A percentile compares a stretch with the other conserved stretches of the same genome.
Conservation (phyloP, 2,797 vertebrate genomes). For the Caiman crocodilus region DNA sequence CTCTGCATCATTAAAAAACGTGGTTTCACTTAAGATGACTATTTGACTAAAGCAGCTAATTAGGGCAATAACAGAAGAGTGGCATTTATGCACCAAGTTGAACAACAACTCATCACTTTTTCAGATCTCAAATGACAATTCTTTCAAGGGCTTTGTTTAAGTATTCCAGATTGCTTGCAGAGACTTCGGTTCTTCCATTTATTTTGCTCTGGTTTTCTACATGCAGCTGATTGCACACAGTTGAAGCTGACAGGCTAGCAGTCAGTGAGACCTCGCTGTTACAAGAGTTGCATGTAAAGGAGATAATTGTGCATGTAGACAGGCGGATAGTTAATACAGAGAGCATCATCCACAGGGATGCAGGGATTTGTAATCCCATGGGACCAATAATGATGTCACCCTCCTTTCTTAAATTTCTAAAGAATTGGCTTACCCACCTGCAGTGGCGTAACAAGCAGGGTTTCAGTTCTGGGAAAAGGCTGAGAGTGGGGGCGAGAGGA, state of each 20-base stretch:
- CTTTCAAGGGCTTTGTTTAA: constrained; percentile 16
- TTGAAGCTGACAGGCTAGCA: constrained; percentile 31
- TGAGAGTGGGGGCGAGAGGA: too few species aligned
- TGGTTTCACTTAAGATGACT: constrained; percentile 62
- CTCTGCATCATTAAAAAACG: constrained; percentile 55
- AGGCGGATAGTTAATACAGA: not conserved
- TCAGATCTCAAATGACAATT: constrained; percentile 5
- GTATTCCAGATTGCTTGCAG: not conserved
- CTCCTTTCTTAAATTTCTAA: not conserved
- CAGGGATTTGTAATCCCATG: not conserved
- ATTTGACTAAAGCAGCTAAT: constrained; percentile 43
- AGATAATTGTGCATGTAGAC: constrained; percentile 6
- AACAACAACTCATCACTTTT: not conserved
- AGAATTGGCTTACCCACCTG: too few species aligned
- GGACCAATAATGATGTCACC: not conserved
- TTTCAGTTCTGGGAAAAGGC: too few species aligned
- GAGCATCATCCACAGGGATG: not conserved
- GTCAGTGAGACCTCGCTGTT: constrained; percentile 8
- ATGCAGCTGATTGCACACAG: constrained; percentile 16
- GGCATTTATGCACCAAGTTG: not conserved
- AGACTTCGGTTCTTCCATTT: not conserved
- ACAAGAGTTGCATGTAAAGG: constrained; percentile 40
- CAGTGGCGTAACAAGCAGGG: too few species aligned
- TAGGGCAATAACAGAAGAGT: constrained; percentile 6
- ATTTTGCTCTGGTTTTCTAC: not conserved